Base-by-base conservation (phyloP, 2,888 invertebrate genomes). In the Ochropacha duplaris region DNA sequence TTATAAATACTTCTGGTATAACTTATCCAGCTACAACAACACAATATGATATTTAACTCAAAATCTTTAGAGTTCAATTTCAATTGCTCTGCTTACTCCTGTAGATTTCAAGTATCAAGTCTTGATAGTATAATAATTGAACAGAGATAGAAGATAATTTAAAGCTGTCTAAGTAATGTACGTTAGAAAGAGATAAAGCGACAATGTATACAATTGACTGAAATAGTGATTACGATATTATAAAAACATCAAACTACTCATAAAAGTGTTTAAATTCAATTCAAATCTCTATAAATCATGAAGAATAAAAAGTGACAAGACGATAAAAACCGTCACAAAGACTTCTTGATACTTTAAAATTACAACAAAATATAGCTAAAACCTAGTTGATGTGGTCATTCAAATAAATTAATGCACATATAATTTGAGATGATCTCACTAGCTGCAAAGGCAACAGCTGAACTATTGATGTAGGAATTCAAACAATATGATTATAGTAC, bases 371-470 rank as follows among this genome's bases (percentile, higher is more conserved):
- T 19, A 31, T 1, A 1, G 19, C 16, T 11, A 31, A 19, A 2
- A 1, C 16, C 19, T 4, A 56, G 51, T 22, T 24, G 52, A 16
- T 54, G 55, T 59, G 60, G 56, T 59, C 64, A 69, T 65, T 63
- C 64, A 64, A 62, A 68, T 65, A 61, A 66, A n/a, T n/a, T n/a
- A n/a, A 60, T 52, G 51, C 59, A 58, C 71, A 68, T 67, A 61
- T 44, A 71, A 74, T 73, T 76, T 72, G 71, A 64, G 71, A 66
- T 78, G 78, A 78, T 73, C 75, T 79, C 78, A 78, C n/a, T 4
- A 34, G 52, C 31, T 14, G 19, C 3, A 14, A 9, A 44, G 16
- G n/a, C 44, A 44, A 19, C 44, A 16, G 19, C 6, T 39, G 39
- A 8, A 34, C 34, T 14, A 16, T 39, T 39, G 39, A 16, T 34